phyloP scores from a whole-genome alignment of 1,140 invertebrate species.

The Chrysoperla carnea region DNA sequence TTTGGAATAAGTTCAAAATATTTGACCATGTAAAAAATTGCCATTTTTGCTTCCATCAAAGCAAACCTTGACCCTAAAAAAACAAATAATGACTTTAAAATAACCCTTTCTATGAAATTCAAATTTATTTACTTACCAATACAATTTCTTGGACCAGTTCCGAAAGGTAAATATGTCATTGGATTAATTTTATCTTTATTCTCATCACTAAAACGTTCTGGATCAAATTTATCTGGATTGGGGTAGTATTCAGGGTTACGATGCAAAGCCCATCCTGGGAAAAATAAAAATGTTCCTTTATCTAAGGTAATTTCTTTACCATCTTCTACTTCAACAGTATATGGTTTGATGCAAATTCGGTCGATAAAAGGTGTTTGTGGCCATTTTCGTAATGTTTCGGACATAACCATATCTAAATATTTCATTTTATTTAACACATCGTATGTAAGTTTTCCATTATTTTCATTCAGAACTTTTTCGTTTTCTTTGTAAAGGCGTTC shows the following conservation, averaged over 20 bases:
- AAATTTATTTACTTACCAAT: slow-evolving; percentile 9
- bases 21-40: slow-evolving; percentile 20
- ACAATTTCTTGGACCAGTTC: slow-evolving; percentile 25
- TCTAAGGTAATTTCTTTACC: slow-evolving; percentile 8
- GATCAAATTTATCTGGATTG: slow-evolving; percentile 31
- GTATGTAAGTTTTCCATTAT: slow-evolving; percentile 9
- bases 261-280: slow-evolving; percentile 30
- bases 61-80: slow-evolving; percentile 28
- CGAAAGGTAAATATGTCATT: slow-evolving; percentile 31
- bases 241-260: slow-evolving; percentile 26
- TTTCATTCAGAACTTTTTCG: slow-evolving; percentile 1
- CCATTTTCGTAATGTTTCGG: slow-evolving; percentile 33
- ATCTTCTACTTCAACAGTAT: slow-evolving; percentile 15
- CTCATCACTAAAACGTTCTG: slow-evolving; percentile 31
- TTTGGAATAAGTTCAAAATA: slow-evolving; percentile 7
- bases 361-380: slow-evolving; percentile 25
- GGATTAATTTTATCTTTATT: slow-evolving; percentile 17
- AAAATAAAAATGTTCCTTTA: slow-evolving; percentile 16
- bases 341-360: slow-evolving; percentile 26
- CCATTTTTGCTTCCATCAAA: slow-evolving; percentile 33
- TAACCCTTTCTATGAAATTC: too few relatives aligned
- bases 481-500: slow-evolving; percentile 19
- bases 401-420: slow-evolving; percentile 16
- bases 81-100: too few relatives aligned
- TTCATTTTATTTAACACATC: slow-evolving; percentile 12